Conservation (phyloP, 2,888 invertebrate genomes). For the Apodemia duryi region DNA sequence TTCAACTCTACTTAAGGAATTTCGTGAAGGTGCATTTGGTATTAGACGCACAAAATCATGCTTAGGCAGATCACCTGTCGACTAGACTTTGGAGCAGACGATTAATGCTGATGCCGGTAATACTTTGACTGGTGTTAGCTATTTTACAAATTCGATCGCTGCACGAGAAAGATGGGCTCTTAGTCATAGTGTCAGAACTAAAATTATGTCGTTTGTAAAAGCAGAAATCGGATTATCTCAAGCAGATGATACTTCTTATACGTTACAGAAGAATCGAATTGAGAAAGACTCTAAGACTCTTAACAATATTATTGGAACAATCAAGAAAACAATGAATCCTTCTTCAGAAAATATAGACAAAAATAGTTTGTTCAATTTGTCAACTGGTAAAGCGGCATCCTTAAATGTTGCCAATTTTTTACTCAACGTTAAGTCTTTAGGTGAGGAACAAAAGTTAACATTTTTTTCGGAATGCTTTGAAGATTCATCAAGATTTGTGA, state of each 20-base stretch:
- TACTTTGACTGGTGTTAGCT: constrained; percentile 6
- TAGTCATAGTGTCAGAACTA: constrained; percentile 40
- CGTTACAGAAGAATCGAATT: constrained; percentile 30
- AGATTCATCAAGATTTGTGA: constrained; percentile 34
- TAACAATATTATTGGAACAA: constrained; percentile 24
- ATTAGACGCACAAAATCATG: constrained; percentile 29
- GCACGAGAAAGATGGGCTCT: constrained; percentile 40
- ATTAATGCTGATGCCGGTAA: constrained; percentile 38
- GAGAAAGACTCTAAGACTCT: constrained; percentile 24
- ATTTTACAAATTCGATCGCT: constrained; percentile 27
- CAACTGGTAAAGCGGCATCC: constrained; percentile 37
- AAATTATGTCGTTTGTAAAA: constrained; percentile 32
- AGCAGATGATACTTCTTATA: constrained; percentile 34
- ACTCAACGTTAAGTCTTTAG: constrained; percentile 33
- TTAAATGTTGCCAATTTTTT: constrained; percentile 38
- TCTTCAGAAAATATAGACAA: constrained; percentile 30
- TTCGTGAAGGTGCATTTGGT: constrained; percentile 34
- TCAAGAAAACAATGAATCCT: constrained; percentile 31
- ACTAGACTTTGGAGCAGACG: constrained; percentile 35
- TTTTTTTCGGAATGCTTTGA: constrained; percentile 36
- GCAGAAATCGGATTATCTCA: constrained; percentile 28
- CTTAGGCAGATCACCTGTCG: constrained; percentile 32
- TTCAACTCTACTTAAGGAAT: constrained; percentile 30
- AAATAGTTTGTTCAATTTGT: constrained; percentile 40
- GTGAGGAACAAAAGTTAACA: constrained; percentile 32